Evolutionary conservation across 2,888 invertebrate genomes (phyloP).

Genomic region (Aspidapion aeneum): DNA sequence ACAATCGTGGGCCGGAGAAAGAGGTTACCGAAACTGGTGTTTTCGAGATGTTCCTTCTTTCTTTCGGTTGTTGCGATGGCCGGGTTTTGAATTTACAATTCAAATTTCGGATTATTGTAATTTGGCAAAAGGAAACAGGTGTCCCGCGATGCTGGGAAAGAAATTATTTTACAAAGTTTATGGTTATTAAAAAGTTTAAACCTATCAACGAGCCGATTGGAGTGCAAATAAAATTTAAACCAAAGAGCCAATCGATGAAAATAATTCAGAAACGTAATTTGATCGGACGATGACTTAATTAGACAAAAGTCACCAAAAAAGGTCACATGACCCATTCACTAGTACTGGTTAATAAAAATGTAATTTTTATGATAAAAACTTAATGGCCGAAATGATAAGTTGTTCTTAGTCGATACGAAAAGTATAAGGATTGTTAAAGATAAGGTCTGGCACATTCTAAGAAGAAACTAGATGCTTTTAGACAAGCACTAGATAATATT

Average conservation of each 20-base stretch:
- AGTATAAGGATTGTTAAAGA: too few species aligned
- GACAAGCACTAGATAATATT: too few species aligned
- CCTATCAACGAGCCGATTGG: neutral
- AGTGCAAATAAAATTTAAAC: neutral
- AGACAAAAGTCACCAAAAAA: neutral
- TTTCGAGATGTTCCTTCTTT: neutral
- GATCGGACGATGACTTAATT: neutral
- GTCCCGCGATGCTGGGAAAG: neutral
- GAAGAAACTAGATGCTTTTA: too few species aligned
- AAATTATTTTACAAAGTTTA: neutral
- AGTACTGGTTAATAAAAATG: too few species aligned
- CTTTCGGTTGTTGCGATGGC: neutral
- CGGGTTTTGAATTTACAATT: neutral
- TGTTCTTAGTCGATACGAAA: too few species aligned
- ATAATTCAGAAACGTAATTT: neutral
- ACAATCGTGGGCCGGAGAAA: constrained; percentile 13
- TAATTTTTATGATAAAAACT: too few species aligned
- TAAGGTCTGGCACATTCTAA: too few species aligned
- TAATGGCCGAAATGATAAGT: too few species aligned
- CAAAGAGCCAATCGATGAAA: neutral
- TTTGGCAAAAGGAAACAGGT: neutral
- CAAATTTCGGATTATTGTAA: neutral
- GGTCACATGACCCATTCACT: too few species aligned
- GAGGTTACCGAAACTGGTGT: neutral
- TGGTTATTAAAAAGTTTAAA: neutral